Conservation (phyloP, 2,888 invertebrate genomes). For the Tryphoninae sp. region DNA sequence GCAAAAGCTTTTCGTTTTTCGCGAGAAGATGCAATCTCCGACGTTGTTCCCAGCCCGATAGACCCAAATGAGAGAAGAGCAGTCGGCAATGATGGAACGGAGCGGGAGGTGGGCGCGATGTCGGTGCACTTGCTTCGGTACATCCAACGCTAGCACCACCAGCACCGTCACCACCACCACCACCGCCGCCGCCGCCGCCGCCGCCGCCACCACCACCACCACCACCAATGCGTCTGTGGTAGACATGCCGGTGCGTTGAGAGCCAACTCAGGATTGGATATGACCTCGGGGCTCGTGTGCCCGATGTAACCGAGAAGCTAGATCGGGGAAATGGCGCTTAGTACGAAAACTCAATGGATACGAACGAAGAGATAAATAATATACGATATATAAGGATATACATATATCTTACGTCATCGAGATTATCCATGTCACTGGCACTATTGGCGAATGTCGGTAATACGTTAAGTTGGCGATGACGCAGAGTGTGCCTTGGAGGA, state of each 20-base stretch:
- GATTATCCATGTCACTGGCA: slow-evolving; percentile 93
- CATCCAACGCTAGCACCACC: too few relatives aligned
- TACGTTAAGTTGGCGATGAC: slow-evolving; percentile 88
- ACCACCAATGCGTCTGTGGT: slow-evolving; percentile 85
- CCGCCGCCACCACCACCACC: too few relatives aligned
- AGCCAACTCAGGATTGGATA: slow-evolving; percentile 81
- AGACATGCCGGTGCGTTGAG: slow-evolving; percentile 91
- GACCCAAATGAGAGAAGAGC: slow-evolving; percentile 95
- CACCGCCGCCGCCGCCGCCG: too few relatives aligned
- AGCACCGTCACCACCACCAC: too few relatives aligned
- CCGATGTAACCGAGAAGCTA: slow-evolving; percentile 95
- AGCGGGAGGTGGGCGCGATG: slow-evolving; percentile 82
- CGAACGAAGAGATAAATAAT: slow-evolving; percentile 1
- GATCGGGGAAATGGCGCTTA: slow-evolving; percentile 52
- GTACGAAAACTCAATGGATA: not conserved
- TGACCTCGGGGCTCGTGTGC: slow-evolving; percentile 92
- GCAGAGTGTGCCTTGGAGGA: slow-evolving; percentile 87
- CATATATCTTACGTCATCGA: slow-evolving; percentile 90
- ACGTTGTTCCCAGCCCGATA: slow-evolving; percentile 94
- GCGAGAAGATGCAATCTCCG: slow-evolving; percentile 92
- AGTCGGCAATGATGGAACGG: slow-evolving; percentile 93
- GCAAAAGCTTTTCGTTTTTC: slow-evolving; percentile 92
- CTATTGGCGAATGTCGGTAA: slow-evolving; percentile 91
- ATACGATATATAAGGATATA: not conserved
- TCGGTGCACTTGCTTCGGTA: slow-evolving; percentile 82